phyloP scores from a whole-genome alignment of 2,113 vertebrate genomes.

The Okapia johnstoni region DNA sequence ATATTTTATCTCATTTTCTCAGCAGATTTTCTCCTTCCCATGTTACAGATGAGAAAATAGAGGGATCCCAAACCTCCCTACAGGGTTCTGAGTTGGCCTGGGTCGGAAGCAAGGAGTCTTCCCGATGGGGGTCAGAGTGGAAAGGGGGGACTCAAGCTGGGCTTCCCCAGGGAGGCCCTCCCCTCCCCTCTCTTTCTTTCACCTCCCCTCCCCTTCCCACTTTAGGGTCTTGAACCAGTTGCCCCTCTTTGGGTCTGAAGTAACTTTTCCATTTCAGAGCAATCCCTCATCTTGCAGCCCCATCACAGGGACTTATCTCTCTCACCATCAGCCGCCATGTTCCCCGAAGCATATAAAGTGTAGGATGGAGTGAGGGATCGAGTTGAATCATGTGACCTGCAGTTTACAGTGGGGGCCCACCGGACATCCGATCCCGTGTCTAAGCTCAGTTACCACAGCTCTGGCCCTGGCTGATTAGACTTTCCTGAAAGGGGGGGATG shows the following conservation, averaged over 20 bases:
- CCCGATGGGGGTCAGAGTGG: not conserved
- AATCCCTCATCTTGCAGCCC: not conserved
- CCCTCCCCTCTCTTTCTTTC: not conserved
- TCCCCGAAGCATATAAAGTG: conserved; percentile 45
- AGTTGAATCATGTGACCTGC: conserved; percentile 58
- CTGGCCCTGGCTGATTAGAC: not conserved
- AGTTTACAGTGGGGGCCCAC: conserved; percentile 34
- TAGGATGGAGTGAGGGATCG: conserved; percentile 39
- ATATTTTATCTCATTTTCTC: not conserved
- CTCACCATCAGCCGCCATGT: conserved; percentile 6
- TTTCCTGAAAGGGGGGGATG: not conserved
- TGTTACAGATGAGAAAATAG: not conserved
- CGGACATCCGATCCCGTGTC: conserved; percentile 50
- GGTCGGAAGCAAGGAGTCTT: not conserved
- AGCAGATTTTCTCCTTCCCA: not conserved
- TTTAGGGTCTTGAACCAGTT: not conserved
- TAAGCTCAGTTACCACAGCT: conserved; percentile 32
- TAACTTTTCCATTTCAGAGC: conserved; percentile 56
- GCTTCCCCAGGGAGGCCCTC: too few relatives aligned
- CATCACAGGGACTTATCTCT: conserved; percentile 28
- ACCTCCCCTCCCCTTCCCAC: not conserved
- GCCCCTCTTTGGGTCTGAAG: not conserved
- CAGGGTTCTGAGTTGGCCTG: not conserved
- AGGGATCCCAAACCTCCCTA: not conserved
- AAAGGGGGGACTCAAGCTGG: not conserved